A percentile compares a stretch with the other conserved stretches of the same genome.
Evolutionary conservation across 2,888 invertebrate genomes (phyloP).

Genomic region (Drosophila leonis): DNA sequence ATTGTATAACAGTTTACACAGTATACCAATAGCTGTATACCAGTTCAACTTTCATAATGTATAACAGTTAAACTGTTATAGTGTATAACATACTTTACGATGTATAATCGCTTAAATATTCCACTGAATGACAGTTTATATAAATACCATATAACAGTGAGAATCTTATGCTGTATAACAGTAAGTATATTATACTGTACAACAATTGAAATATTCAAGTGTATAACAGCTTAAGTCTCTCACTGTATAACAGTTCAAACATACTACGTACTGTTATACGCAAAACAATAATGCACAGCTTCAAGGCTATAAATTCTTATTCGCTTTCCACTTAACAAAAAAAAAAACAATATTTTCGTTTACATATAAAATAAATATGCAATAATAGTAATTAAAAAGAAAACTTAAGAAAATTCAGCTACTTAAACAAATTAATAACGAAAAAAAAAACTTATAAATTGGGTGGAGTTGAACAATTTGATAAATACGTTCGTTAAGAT

Average conservation of each 20-base stretch:
- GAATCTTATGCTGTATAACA: background rate
- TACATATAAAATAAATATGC: conserved; percentile 7
- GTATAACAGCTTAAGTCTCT: background rate
- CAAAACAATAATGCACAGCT: conserved; percentile 17
- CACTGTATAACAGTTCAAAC: background rate
- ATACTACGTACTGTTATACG: conserved; percentile 5
- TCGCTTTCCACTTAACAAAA: conserved; percentile 21
- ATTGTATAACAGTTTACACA: background rate
- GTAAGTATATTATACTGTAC: background rate
- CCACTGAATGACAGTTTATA: background rate
- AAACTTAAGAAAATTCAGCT: conserved; percentile 62
- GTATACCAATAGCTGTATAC: background rate
- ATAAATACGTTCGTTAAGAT: conserved; percentile 30
- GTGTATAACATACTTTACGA: background rate
- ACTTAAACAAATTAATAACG: conserved; percentile 67
- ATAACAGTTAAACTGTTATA: background rate
- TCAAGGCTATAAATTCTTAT: conserved; percentile 8
- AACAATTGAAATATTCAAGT: background rate
- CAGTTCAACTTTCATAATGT: background rate
- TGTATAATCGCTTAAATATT: background rate
- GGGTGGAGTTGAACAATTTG: conserved; percentile 80
- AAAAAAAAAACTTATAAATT: conserved; percentile 82
- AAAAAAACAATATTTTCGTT: background rate
- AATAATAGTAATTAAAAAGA: conserved; percentile 24
- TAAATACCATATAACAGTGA: background rate